Conservation (phyloP, 2,888 invertebrate genomes). For the Cenopis cana region DNA sequence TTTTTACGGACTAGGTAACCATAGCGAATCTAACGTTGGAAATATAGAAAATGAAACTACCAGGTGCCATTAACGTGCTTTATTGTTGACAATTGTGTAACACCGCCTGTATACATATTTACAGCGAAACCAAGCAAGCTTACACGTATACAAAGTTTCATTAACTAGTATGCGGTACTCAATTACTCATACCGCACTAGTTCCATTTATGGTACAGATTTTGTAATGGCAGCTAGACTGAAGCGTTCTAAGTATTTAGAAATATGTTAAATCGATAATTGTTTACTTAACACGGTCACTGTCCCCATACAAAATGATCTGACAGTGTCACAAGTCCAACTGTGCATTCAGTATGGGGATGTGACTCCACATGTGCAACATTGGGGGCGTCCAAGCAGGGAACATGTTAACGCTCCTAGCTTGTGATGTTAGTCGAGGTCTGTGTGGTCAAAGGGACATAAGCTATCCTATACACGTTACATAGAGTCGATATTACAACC, state of each 20-base stretch:
- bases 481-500: too few relatives aligned
- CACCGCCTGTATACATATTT: slow-evolving; percentile 65
- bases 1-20: too few relatives aligned
- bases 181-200: neutral
- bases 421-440: neutral
- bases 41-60: slow-evolving; percentile 55
- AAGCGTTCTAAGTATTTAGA: slow-evolving; percentile 1
- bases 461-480: neutral
- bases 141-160: slow-evolving; percentile 12
- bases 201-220: neutral
- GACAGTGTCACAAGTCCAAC: too few relatives aligned
- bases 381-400: too few relatives aligned
- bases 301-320: too few relatives aligned
- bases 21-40: too few relatives aligned
- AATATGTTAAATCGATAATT: neutral
- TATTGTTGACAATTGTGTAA: slow-evolving; percentile 73
- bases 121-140: slow-evolving; percentile 66
- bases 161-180: neutral
- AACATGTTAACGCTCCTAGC: neutral
- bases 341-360: too few relatives aligned
- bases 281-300: too few relatives aligned
- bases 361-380: too few relatives aligned
- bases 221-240: neutral
- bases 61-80: slow-evolving; percentile 82
- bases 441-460: neutral